phyloP scores from a whole-genome alignment of 2,888 invertebrate genomes.

The Pterostichus niger region DNA sequence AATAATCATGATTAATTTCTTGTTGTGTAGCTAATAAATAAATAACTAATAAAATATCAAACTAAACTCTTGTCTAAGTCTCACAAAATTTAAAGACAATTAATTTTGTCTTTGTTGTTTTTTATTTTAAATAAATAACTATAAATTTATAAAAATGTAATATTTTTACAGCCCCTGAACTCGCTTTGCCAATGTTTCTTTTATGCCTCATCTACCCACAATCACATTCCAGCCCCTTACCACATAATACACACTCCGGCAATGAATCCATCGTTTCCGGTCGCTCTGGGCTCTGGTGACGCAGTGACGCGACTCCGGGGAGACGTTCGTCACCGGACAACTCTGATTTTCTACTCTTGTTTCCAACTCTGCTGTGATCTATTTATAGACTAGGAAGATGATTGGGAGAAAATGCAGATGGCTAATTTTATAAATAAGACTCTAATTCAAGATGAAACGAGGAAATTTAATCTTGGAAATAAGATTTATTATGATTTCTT shows the following conservation, averaged over 20 bases:
- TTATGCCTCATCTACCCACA: slow-evolving; percentile 2
- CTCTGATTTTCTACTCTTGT: slow-evolving; percentile 1
- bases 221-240: background rate
- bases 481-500: slow-evolving; percentile 2
- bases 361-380: background rate
- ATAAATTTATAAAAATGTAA: background rate
- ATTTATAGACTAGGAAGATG: too few species aligned
- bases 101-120: too few species aligned
- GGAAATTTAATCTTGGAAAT: background rate
- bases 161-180: background rate
- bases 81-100: too few species aligned
- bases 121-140: too few species aligned
- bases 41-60: too few species aligned
- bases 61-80: too few species aligned
- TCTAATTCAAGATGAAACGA: background rate
- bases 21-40: too few species aligned
- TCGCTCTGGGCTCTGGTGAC: slow-evolving; percentile 8
- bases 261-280: slow-evolving; percentile 25
- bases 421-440: too few species aligned
- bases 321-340: slow-evolving; percentile 12
- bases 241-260: background rate
- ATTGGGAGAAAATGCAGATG: too few species aligned
- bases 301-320: slow-evolving; percentile 1
- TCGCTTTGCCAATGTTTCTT: background rate
- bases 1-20: too few species aligned